Evolutionary conservation across 2,888 invertebrate genomes (phyloP).

Genomic region (Crematogaster levior): DNA sequence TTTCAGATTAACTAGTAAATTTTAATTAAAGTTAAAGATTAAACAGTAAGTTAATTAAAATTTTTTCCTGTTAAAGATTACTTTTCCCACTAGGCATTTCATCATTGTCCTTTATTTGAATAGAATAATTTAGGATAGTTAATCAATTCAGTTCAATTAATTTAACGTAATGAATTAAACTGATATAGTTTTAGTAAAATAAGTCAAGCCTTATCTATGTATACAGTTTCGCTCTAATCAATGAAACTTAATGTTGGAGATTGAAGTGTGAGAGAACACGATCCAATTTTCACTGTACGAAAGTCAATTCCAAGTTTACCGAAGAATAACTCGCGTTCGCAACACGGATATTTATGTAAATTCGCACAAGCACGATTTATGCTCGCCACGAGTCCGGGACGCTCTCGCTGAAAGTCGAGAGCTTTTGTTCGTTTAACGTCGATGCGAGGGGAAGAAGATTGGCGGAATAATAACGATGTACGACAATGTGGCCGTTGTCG

Average conservation of each 20-base stretch:
- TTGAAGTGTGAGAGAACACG: neutral
- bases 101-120: neutral
- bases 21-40: no score
- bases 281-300: neutral
- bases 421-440: conserved; percentile 59
- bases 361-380: conserved; percentile 36
- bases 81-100: neutral
- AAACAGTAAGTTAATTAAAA: neutral
- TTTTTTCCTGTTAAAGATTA: neutral
- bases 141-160: neutral
- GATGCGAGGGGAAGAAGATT: conserved; percentile 41
- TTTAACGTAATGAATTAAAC: neutral
- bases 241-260: neutral
- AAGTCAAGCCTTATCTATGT: neutral
- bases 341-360: conserved; percentile 30
- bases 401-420: conserved; percentile 45
- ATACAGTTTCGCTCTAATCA: neutral
- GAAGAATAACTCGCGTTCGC: conserved; percentile 13
- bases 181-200: no score
- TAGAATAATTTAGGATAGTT: neutral
- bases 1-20: no score
- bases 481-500: conserved; percentile 67
- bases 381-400: conserved; percentile 25
- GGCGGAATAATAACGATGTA: conserved; percentile 68
- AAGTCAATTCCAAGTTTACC: conserved; percentile 17